phyloP scores from a whole-genome alignment of 2,797 vertebrate species.

The Cynopterus sphinx region DNA sequence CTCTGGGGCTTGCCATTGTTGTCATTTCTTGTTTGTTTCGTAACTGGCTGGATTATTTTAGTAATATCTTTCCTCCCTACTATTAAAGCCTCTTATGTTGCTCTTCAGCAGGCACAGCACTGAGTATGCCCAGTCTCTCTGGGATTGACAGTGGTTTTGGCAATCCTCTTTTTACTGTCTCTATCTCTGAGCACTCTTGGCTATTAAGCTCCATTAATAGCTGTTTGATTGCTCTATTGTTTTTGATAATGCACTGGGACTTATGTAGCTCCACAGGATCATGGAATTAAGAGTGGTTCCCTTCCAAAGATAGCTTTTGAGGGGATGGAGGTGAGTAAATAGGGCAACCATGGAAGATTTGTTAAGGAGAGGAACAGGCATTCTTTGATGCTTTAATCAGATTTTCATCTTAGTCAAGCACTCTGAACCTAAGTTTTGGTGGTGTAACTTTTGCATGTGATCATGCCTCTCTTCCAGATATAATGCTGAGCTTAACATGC shows the following conservation, averaged over 20 bases:
- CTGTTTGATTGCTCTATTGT: neutral
- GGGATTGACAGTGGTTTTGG: neutral
- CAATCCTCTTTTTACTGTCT: neutral
- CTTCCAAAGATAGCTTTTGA: neutral
- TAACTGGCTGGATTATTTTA: neutral
- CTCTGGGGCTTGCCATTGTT: neutral
- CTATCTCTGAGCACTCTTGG: neutral
- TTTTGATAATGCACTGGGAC: neutral
- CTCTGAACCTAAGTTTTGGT: neutral
- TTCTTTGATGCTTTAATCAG: neutral
- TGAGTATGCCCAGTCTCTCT: neutral
- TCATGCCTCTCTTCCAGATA: neutral
- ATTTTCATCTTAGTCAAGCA: neutral
- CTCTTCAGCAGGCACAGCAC: neutral
- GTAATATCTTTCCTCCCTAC: neutral
- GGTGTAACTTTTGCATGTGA: neutral
- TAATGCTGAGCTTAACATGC: neutral
- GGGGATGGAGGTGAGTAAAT: neutral
- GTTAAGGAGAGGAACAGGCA: neutral
- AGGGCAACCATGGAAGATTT: neutral
- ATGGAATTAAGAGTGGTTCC: neutral
- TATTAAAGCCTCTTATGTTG: neutral
- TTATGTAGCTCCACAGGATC: neutral
- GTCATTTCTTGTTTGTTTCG: neutral
- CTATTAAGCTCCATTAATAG: neutral